These are phyloP conservation scores for Catostylus mosaicus DNA, from an alignment of 30 jellyfish, hydroid and myxozoan genomes.

Conservation along the genomic window DNA sequence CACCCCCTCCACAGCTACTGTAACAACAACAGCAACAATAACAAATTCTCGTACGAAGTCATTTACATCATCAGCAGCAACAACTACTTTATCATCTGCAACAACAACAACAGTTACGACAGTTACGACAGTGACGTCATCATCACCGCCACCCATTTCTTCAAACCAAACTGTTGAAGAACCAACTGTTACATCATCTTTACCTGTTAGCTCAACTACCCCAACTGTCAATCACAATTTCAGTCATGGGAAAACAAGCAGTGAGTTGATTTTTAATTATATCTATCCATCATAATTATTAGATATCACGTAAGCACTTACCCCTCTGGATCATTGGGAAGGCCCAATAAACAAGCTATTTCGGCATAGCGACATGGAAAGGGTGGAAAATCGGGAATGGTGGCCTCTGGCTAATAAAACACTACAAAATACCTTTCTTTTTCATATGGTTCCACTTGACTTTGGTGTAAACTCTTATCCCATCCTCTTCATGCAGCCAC, in stretches of 20 bases:
- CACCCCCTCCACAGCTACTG: conserved; percentile 7
- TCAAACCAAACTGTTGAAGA: not conserved
- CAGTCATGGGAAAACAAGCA: not conserved
- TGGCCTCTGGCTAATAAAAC: too few species aligned
- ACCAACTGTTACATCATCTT: not conserved
- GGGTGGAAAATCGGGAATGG: too few species aligned
- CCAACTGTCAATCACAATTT: conserved; percentile 5
- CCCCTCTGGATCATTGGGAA: too few species aligned
- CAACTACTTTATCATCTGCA: conserved; percentile 16
- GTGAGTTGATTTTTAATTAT: too few species aligned
- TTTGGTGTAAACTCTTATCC: too few species aligned
- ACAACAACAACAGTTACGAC: conserved; percentile 4
- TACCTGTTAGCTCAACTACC: not conserved
- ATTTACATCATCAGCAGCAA: conserved; percentile 44
- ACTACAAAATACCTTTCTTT: too few species aligned
- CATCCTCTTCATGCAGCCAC: too few species aligned
- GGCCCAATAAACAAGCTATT: too few species aligned
- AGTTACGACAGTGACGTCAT: conserved; percentile 12
- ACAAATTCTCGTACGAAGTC: conserved; percentile 54
- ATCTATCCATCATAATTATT: too few species aligned
- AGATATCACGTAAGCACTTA: too few species aligned
- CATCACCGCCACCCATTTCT: conserved; percentile 26
- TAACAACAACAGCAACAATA: conserved; percentile 34
- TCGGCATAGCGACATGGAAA: too few species aligned
- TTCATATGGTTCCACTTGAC: too few species aligned